Evolutionary conservation across 2,888 invertebrate genomes (phyloP).

Genomic region (Drosophila histrio): DNA sequence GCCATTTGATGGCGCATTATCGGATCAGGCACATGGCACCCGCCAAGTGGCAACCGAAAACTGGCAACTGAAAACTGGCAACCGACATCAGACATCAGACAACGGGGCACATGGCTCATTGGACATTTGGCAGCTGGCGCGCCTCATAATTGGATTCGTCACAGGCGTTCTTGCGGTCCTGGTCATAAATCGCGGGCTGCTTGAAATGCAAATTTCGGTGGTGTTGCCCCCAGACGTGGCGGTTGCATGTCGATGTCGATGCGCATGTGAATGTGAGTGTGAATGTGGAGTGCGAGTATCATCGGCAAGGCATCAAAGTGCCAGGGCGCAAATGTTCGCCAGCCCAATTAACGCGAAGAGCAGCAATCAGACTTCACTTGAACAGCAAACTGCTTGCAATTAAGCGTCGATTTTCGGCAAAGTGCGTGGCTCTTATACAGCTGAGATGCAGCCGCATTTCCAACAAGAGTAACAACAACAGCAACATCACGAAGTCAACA

Average conservation of each 20-base stretch:
- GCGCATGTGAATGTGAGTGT: slow-evolving; percentile 8
- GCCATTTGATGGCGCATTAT: slow-evolving; percentile 77
- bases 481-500: slow-evolving; percentile 24
- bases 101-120: slow-evolving; percentile 40
- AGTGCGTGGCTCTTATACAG: slow-evolving; percentile 58
- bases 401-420: slow-evolving; percentile 65
- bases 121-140: slow-evolving; percentile 72
- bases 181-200: slow-evolving; percentile 77
- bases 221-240: slow-evolving; percentile 15
- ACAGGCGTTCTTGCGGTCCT: slow-evolving; percentile 58
- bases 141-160: slow-evolving; percentile 80
- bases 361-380: slow-evolving; percentile 34
- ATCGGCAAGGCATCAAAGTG: slow-evolving; percentile 77
- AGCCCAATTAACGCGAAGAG: slow-evolving; percentile 72
- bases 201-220: slow-evolving; percentile 75
- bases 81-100: neutral
- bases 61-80: slow-evolving; percentile 8
- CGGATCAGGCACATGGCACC: slow-evolving; percentile 73
- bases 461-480: slow-evolving; percentile 22
- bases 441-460: slow-evolving; percentile 16
- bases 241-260: slow-evolving; percentile 20
- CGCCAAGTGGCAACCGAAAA: slow-evolving; percentile 17
- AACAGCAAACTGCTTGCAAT: slow-evolving; percentile 67
- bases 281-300: slow-evolving; percentile 46
- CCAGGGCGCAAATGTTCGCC: slow-evolving; percentile 66